Evolutionary conservation across 2,888 invertebrate genomes (phyloP).

Genomic region (Drosophila sordidula): DNA sequence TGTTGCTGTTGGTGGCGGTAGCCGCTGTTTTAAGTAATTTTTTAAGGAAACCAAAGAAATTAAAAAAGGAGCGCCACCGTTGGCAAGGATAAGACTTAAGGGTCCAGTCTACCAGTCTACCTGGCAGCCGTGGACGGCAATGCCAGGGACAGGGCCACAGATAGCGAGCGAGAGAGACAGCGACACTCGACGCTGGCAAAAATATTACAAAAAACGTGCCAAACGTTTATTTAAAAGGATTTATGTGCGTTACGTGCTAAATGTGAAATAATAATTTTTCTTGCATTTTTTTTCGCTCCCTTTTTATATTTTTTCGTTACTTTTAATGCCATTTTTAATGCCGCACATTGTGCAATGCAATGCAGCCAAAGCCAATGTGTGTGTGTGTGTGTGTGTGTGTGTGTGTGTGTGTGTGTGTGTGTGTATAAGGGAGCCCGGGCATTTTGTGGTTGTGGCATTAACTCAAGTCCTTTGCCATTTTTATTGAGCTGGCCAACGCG

Average conservation of each 20-base stretch:
- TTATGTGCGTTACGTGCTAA: slow-evolving; percentile 82
- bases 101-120: slow-evolving; percentile 54
- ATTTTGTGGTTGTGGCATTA: slow-evolving; percentile 61
- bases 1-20: slow-evolving; percentile 3
- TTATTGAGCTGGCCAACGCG: slow-evolving; percentile 75
- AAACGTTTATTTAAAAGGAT: slow-evolving; percentile 83
- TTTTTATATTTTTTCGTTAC: slow-evolving; percentile 26
- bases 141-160: slow-evolving; percentile 19
- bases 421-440: not conserved
- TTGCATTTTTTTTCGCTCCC: slow-evolving; percentile 27
- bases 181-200: slow-evolving; percentile 39
- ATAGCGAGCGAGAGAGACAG: not conserved
- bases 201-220: slow-evolving; percentile 81
- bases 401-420: slow-evolving; percentile 1
- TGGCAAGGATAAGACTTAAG: slow-evolving; percentile 71
- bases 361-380: slow-evolving; percentile 43
- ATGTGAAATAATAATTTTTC: slow-evolving; percentile 81
- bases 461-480: slow-evolving; percentile 74
- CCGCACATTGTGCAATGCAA: slow-evolving; percentile 56
- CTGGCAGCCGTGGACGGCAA: slow-evolving; percentile 36
- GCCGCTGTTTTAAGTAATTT: slow-evolving; percentile 70
- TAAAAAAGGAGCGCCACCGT: slow-evolving; percentile 47
- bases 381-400: not conserved
- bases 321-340: slow-evolving; percentile 64
- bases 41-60: slow-evolving; percentile 65